Percentiles rank a stretch among this genome's conserved stretches.
Conservation (phyloP, 1,140 invertebrate genomes). For the Luehdorfia chinensis region DNA sequence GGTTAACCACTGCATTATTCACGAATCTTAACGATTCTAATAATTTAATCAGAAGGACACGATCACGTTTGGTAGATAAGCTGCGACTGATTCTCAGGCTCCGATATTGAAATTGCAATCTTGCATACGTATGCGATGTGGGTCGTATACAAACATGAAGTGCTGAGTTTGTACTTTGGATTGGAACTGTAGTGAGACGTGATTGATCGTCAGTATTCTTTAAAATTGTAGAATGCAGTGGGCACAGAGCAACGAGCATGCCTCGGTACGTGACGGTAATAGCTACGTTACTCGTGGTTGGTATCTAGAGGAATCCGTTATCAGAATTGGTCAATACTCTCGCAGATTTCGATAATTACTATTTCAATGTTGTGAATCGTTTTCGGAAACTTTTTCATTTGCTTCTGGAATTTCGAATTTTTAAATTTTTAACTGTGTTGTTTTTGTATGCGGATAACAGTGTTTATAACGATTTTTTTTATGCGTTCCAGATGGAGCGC, state of each 20-base stretch:
- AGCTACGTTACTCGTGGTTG: constrained; percentile 35
- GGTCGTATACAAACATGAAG: neutral
- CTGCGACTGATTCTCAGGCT: constrained; percentile 17
- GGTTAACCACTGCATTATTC: constrained; percentile 42
- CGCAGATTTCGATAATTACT: too few relatives aligned
- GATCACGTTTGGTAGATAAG: constrained; percentile 40
- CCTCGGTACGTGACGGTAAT: constrained; percentile 46
- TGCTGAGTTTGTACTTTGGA: constrained; percentile 23
- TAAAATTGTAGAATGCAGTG: constrained; percentile 39
- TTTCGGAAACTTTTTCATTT: too few relatives aligned
- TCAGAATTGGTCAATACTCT: too few relatives aligned
- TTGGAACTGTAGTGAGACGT: constrained; percentile 30
- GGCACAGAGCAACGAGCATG: constrained; percentile 41
- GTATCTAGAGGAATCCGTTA: constrained; percentile 26
- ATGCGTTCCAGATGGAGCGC: constrained; percentile 33
- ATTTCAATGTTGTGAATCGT: too few relatives aligned
- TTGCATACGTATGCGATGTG: constrained; percentile 15
- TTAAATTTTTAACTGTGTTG: too few relatives aligned
- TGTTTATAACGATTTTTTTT: too few relatives aligned
- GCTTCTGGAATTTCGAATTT: too few relatives aligned
- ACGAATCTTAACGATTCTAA: constrained; percentile 20
- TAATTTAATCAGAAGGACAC: constrained; percentile 12
- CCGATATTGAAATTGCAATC: constrained; percentile 9
- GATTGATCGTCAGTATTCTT: constrained; percentile 23
- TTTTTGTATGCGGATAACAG: too few relatives aligned